phyloP scores from a whole-genome alignment of 2,113 vertebrate genomes.

The Mixornis gularis region DNA sequence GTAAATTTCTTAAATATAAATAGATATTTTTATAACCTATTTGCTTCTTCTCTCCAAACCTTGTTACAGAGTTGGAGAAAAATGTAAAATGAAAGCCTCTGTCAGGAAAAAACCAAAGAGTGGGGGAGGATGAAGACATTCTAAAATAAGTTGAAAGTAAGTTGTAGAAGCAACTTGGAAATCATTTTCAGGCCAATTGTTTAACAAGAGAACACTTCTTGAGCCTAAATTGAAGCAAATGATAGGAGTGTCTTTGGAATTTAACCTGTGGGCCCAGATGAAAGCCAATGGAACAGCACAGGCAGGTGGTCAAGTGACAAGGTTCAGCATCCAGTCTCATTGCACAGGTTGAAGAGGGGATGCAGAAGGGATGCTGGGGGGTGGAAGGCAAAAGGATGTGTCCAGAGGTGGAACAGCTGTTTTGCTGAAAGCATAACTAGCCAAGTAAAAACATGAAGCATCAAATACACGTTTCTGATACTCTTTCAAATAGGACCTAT shows the following conservation, averaged over 20 bases:
- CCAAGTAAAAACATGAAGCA: neutral
- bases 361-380: neutral
- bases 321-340: neutral
- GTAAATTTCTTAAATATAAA: neutral
- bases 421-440: neutral
- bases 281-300: neutral
- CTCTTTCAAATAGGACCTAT: neutral
- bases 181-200: neutral
- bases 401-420: neutral
- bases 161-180: neutral
- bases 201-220: neutral
- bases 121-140: neutral
- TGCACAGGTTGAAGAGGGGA: neutral
- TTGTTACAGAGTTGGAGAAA: neutral
- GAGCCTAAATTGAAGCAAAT: neutral
- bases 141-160: neutral
- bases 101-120: too few relatives aligned
- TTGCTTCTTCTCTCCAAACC: neutral
- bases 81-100: neutral
- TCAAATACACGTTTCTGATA: fast-evolving
- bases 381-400: neutral
- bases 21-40: neutral
- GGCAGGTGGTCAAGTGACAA: neutral
- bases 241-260: fast-evolving
- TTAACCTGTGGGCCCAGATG: neutral